Base-by-base conservation (phyloP, 2,113 vertebrate genomes). In the Petromus typicus region DNA sequence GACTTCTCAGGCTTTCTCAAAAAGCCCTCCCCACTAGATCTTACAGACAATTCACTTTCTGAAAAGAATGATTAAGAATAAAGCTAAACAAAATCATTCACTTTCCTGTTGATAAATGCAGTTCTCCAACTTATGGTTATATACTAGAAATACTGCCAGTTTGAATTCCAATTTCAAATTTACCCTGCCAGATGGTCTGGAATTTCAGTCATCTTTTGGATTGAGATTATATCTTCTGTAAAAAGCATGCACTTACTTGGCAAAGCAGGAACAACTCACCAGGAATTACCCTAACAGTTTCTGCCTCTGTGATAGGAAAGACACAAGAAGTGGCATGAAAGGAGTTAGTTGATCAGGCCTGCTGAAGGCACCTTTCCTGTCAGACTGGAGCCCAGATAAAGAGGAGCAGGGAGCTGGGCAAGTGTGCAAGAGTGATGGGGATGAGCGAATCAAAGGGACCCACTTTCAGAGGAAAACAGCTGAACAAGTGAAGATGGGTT, bases 171-270 rank as follows among this genome's bases (percentile, higher is more conserved):
- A 66, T 66, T 85, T 76, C 57, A 23, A 64, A 76, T 12, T 23
- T 5, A 30, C 37, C 27, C 34, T 48, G 4, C 23, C 7, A 22
- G 43, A 92, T 6, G 43, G n/a, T 32, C 34, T 76, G 80, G 57
- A 75, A 63, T 51, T 63, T 48, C 66, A 90, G 48, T 61, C 23
- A 51, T 71, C 59, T 57, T 83, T 59, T 89, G 86, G 69, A 37
- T 17, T 76, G 5, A 51, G 25, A 67, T 5, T n/a, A 6, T 23
- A 23, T 69, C 34, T 66, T 67, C 71, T 51, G 25, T 20, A 85
- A 79, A 94, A 81, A 59, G 43, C 16, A 18, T n/a, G 22, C n/a
- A 40, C 67, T 51, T 37, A 4, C 40, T 71, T 17, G 37, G 12
- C 17, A 40, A 85, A 5, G 9, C 0, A 67, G 54, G 87, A 51